Conservation (phyloP, 2,113 vertebrate species). For the Chloropsis hardwickii region DNA sequence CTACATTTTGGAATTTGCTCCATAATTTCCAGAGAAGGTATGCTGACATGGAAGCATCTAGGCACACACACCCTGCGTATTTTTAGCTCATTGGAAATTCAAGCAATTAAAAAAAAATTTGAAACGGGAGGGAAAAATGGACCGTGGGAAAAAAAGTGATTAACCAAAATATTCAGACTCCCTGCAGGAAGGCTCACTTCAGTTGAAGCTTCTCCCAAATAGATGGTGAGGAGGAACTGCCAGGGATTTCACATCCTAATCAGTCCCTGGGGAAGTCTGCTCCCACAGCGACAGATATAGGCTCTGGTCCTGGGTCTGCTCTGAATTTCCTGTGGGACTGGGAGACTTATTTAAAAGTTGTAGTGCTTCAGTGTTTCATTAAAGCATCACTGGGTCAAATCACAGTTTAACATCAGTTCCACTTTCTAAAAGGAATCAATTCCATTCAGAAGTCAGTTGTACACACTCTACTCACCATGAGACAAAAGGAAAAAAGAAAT, state of each 20-base stretch:
- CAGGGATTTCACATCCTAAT: background rate
- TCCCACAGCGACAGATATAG: background rate
- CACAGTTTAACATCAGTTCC: background rate
- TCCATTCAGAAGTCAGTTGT: background rate
- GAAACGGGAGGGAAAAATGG: background rate
- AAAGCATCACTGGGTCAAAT: slow-evolving; percentile 15
- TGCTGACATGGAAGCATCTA: background rate
- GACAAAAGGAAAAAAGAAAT: background rate
- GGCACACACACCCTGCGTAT: fast-evolving
- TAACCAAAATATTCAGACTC: background rate
- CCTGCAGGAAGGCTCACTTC: background rate
- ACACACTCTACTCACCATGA: background rate
- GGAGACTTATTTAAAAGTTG: background rate
- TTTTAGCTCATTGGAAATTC: background rate
- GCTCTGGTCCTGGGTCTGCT: background rate
- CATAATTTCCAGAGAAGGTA: background rate
- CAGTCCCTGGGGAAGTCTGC: background rate
- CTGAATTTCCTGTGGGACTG: background rate
- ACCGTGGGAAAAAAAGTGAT: background rate
- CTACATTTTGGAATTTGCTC: background rate
- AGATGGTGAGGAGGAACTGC: background rate
- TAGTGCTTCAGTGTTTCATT: background rate
- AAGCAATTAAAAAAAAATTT: background rate
- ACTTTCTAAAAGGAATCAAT: background rate
- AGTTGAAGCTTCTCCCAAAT: background rate